These are phyloP conservation scores for Halichondria panicea DNA, from an alignment of 37 sponge, comb jelly and placozoan species.

Conservation along the genomic window DNA sequence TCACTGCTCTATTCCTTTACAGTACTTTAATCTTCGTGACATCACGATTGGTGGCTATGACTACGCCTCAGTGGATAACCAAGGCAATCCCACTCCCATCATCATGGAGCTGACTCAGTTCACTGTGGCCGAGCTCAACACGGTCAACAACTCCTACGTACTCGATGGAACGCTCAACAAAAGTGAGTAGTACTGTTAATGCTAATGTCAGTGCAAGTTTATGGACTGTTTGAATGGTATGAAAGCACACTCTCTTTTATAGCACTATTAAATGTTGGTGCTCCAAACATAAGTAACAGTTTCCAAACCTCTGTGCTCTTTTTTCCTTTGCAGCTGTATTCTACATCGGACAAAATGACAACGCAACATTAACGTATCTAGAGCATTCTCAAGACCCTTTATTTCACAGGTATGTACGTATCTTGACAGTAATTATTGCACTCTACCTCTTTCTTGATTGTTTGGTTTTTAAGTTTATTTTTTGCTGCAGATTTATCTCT, in stretches of 20 bases:
- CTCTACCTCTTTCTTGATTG: background rate
- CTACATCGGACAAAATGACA: too few species aligned
- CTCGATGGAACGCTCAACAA: conserved; percentile 15
- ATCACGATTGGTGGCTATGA: conserved; percentile 54
- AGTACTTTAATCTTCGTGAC: conserved; percentile 44
- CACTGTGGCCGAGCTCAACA: conserved; percentile 6
- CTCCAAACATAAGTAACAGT: too few species aligned
- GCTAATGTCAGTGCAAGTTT: background rate
- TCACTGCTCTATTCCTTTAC: background rate
- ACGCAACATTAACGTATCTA: too few species aligned
- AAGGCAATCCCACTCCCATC: conserved; percentile 13
- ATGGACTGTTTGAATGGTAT: too few species aligned
- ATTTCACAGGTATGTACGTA: background rate
- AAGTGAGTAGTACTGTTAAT: background rate
- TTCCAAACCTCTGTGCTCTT: too few species aligned
- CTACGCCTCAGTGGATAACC: conserved; percentile 1
- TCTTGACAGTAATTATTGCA: background rate
- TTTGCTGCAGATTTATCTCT: conserved; percentile 13
- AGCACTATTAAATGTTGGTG: too few species aligned
- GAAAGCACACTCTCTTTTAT: too few species aligned
- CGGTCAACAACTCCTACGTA: background rate
- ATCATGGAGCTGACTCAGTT: conserved; percentile 26
- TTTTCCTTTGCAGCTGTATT: too few species aligned
- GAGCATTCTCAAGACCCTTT: background rate
- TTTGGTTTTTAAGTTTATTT: background rate